Evolutionary conservation across 92 coral and sea anemone species (phyloP), one percentile per base, ranked within the genome.

Genomic region (Blastomussa wellsi): DNA sequence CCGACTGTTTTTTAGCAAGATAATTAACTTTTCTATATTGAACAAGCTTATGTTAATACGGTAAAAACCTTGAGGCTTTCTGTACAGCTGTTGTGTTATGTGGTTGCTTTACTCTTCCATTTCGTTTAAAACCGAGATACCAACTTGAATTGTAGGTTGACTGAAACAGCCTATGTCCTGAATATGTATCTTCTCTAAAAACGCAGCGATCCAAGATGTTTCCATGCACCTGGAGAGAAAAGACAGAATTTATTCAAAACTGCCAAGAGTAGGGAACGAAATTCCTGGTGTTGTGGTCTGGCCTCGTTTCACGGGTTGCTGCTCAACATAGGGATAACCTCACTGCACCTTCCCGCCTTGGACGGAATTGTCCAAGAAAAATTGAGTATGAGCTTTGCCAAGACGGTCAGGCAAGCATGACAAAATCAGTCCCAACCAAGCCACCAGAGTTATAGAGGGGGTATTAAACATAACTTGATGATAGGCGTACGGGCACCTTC

Each of bases 111-210:
- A 52, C 68, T 26, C 14, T 82, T 7, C 86, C 86, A 36, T 16
- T 82, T 47, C 86, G 86, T 37, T 82, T 82, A 72, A 82, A 82
- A 32, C 86, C 86, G 20, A 82, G 86, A 38, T 33, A 52, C 86
- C 86, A 82, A 3, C 29, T 72, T 52, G 52, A 14, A 51, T 82
- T 82, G 32, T 70, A 22, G 1, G 17, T 55, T 22, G 86, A 82
- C 16, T 52, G 78, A 52, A 82, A 82, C n/a, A 36, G 53, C 29
- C 41, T 82, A 22, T 33, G 51, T 0, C 86, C 86, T 16, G 39
- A 26, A 26, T 36, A 32, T 0, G 8, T 24, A 8, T 44, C 69
- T 55, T 82, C 86, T 37, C 36, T 7, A 59, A 82, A 82, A 20
- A 82, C 70, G 48, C 86, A 82, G 3, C 78, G 86, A 28, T n/a